Evolutionary conservation across 2,888 invertebrate species (phyloP), one percentile per base, ranked within the genome.

Genomic region (Hirtodrosophila cameraria): DNA sequence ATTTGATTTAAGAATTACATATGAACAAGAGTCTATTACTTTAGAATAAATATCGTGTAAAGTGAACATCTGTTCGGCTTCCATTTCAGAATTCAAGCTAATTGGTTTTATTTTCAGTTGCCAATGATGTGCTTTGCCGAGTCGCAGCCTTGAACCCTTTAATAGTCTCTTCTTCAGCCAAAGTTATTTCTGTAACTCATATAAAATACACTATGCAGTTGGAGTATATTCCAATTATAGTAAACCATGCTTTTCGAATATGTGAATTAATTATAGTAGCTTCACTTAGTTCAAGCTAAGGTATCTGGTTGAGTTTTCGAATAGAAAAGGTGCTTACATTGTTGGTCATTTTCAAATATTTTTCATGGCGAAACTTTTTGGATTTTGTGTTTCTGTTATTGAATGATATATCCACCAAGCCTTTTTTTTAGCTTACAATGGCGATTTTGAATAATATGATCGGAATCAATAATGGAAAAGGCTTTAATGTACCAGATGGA

Each of bases 121-220:
- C 31, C 75, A 45, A 33, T 45, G 53, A 61, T 65, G 42, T 39
- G 46, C 38, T 35, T 58, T 46, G 54, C 36, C 31, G 16, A 46
- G 42, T 27, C 57, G 31, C 62, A 84, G 67, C 80, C 80, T 81
- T 81, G 80, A 81, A 86, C 86, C 81, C 66, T 67, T 65, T 49
- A 48, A 67, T 67, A 64, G 72, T 31, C 73, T 72, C 69, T 66
- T 62, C 63, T 50, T 53, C 48, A 52, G 84, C 63, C 83, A 54
- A 74, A 62, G 67, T 46, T 60, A 71, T 71, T 75, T 71, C 70
- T 75, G 71, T 71, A 75, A 75, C 71, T 75, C 71, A 75, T 69
- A 36, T 43, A 28, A 46, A n/a, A 62, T 36, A 39, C 70, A 9
- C 69, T 75, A 11, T 7, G 4, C 8, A 9, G 5, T 5, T 9